Base-by-base conservation (phyloP, 2,888 invertebrate species). In the Coelinius sp. region DNA sequence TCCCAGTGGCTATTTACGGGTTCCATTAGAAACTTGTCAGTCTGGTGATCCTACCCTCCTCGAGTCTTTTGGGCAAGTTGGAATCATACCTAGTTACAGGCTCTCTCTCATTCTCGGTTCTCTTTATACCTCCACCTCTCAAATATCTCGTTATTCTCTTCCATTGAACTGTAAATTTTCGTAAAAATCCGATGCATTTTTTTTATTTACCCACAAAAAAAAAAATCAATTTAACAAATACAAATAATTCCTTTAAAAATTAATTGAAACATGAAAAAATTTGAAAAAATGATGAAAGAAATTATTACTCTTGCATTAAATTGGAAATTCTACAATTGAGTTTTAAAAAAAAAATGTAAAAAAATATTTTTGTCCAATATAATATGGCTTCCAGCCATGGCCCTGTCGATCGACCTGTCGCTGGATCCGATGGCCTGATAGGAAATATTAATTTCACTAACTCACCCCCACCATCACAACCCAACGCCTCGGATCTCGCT, bases 1-100 rank as follows among this genome's bases (percentile, higher is more conserved):
- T 49, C 46, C 46, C 46, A 49, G 46, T 49, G 80, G 81, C 81
- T 86, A 85, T 87, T 87, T 87, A 87, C 86, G 85, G 83, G 82
- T 87, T 87, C 87, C 85, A 87, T 87, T 87, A 86, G 86, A 85
- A 84, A 85, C 77, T 86, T 87, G 87, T 87, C 87, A 87, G 85
- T 80, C 81, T 79, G 81, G 75, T 74, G 86, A 86, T 86, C 86
- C 86, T 84, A 77, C 80, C 79, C 77, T 73, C 46, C 20, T 20
- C 5, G 46, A 49, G 46, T 17, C 46, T 49, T 49, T 49, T 14
- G 20, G 46, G 20, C 74, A 77, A 52, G 31, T 53, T 64, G 68
- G 68, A 68, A 62, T n/a, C 44, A n/a, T 49, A 49, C 46, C 46
- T 49, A n/a, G 46, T 67, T 67, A 38, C 59, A 46, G 35, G 64